Percentiles rank a stretch among this genome's conserved stretches.
These are phyloP conservation scores for Bellardia pandia DNA, from an alignment of 2,888 invertebrate genomes.

Conservation along the genomic window DNA sequence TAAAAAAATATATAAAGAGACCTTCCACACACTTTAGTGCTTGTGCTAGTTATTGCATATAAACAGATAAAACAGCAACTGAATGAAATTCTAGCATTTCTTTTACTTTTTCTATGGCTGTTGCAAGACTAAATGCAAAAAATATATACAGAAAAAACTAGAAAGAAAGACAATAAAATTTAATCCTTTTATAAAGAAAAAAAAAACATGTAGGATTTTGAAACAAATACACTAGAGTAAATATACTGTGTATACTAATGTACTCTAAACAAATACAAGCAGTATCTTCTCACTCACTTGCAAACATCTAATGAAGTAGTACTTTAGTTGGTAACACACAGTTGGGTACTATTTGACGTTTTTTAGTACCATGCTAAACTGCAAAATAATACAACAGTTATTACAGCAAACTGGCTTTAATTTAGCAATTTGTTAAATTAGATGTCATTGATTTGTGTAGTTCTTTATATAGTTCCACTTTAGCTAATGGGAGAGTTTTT, in stretches of 20 bases:
- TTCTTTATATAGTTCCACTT: no score
- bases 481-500: no score
- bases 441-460: no score
- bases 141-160: constrained; percentile 5
- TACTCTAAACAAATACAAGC: not conserved
- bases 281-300: not conserved
- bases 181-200: constrained; percentile 59
- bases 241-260: constrained; percentile 5
- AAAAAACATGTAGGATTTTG: constrained; percentile 40
- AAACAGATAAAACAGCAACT: constrained; percentile 21
- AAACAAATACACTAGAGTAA: constrained; percentile 35
- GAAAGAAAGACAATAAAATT: constrained; percentile 49
- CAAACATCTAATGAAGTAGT: no score
- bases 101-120: constrained; percentile 15
- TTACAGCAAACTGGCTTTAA: no score
- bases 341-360: no score
- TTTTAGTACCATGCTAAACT: no score
- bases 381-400: no score
- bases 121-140: constrained; percentile 37
- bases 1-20: constrained; percentile 11
- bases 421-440: no score
- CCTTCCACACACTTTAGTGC: not conserved
- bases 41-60: constrained; percentile 17
- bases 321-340: no score
- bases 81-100: constrained; percentile 49